Evolutionary conservation across 2,797 vertebrate genomes (phyloP).

Genomic region (Falco naumanni): DNA sequence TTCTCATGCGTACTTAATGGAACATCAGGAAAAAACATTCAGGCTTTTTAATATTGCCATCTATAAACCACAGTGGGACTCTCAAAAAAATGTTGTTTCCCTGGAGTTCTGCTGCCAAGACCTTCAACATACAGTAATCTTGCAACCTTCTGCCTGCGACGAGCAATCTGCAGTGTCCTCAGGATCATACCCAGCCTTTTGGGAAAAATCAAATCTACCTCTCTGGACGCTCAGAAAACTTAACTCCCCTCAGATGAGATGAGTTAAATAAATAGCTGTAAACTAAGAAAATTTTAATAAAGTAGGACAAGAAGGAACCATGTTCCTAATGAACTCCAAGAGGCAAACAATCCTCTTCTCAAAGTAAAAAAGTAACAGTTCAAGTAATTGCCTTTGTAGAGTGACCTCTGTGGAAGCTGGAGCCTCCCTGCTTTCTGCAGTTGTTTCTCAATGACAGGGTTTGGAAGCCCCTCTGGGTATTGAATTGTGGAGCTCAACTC

Average conservation of each 20-base stretch:
- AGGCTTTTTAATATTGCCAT: not conserved
- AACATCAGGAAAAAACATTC: conserved; percentile 30
- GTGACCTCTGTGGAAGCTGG: not conserved
- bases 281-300: not conserved
- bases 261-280: not conserved
- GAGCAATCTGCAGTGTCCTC: not conserved
- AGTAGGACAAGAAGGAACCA: not conserved
- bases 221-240: not conserved
- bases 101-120: not conserved
- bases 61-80: not conserved
- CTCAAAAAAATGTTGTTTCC: not conserved
- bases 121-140: not conserved
- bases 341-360: not conserved
- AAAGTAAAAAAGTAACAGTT: not conserved
- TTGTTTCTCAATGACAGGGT: not conserved
- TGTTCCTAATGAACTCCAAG: not conserved
- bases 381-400: not conserved
- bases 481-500: not conserved
- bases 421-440: not conserved
- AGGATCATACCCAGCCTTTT: not conserved
- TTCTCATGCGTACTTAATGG: not conserved
- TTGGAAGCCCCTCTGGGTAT: not conserved
- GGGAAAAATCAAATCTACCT: not conserved
- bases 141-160: not conserved
- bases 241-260: not conserved